Conservation (phyloP, 1,140 invertebrate species). For the Ceratitis capitata region DNA sequence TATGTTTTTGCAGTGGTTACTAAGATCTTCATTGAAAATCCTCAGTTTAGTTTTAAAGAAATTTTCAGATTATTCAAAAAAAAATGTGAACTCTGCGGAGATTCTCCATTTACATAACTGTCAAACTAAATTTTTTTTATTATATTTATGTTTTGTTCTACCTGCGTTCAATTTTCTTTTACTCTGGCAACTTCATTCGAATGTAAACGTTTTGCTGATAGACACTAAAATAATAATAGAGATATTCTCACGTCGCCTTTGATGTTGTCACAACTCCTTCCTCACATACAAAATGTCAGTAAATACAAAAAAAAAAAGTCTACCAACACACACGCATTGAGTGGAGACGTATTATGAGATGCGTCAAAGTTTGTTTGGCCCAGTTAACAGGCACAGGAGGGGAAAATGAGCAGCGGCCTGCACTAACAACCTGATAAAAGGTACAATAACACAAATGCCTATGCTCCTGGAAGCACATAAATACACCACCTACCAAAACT, state of each 20-base stretch:
- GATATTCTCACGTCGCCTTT: conserved; percentile 4
- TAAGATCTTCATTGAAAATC: too few relatives aligned
- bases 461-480: too few relatives aligned
- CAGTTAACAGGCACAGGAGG: background rate
- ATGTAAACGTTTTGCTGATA: background rate
- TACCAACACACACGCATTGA: background rate
- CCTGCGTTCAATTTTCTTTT: background rate
- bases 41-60: too few relatives aligned
- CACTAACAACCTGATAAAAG: background rate
- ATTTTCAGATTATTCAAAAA: too few relatives aligned
- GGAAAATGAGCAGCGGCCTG: background rate
- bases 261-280: background rate
- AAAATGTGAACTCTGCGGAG: too few relatives aligned
- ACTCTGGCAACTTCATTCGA: background rate
- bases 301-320: background rate
- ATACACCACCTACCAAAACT: background rate
- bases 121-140: too few relatives aligned
- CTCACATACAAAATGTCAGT: background rate
- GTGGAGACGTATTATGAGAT: background rate
- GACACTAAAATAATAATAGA: background rate
- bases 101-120: too few relatives aligned
- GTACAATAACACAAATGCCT: background rate
- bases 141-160: too few relatives aligned
- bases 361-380: conserved; percentile 34
- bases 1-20: too few relatives aligned